These are phyloP conservation scores for Sprattus sprattus DNA, from an alignment of 2,113 vertebrate genomes.

Conservation along the genomic window DNA sequence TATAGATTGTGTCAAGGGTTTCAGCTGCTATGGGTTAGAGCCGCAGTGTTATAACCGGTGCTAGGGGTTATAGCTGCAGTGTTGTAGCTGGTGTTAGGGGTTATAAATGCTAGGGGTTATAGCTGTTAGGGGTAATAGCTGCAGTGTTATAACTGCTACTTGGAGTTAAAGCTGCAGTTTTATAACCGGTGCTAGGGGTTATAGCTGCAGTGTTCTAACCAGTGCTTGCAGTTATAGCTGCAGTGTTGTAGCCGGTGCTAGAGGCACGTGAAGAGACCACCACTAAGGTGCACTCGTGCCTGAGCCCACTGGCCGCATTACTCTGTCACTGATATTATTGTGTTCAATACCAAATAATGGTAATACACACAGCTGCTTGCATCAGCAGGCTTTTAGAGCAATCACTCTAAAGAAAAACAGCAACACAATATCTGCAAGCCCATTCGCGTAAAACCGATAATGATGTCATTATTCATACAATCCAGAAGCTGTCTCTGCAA, in stretches of 20 bases:
- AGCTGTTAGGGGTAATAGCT: not conserved
- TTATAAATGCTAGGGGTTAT: too few relatives aligned
- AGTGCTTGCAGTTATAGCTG: not conserved
- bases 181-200: not conserved
- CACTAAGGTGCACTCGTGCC: not conserved
- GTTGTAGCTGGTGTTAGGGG: not conserved
- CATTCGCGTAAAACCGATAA: slow-evolving; percentile 40
- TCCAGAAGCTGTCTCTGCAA: slow-evolving; percentile 36
- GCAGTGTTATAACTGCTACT: not conserved
- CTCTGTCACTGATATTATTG: not conserved
- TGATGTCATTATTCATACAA: slow-evolving; percentile 48
- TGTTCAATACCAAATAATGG: not conserved
- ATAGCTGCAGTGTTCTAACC: not conserved
- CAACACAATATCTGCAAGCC: slow-evolving; percentile 39
- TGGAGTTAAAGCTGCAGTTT: not conserved
- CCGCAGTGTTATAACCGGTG: not conserved
- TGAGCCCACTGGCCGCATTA: not conserved
- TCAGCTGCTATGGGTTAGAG: not conserved
- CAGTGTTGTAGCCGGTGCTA: not conserved
- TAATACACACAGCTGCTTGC: not conserved
- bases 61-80: not conserved
- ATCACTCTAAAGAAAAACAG: not conserved
- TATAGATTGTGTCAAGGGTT: not conserved
- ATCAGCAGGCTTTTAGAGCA: not conserved
- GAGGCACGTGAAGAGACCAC: too few relatives aligned